Conservation (phyloP, 2,113 vertebrate genomes). For the Leucoraja erinaceus region DNA sequence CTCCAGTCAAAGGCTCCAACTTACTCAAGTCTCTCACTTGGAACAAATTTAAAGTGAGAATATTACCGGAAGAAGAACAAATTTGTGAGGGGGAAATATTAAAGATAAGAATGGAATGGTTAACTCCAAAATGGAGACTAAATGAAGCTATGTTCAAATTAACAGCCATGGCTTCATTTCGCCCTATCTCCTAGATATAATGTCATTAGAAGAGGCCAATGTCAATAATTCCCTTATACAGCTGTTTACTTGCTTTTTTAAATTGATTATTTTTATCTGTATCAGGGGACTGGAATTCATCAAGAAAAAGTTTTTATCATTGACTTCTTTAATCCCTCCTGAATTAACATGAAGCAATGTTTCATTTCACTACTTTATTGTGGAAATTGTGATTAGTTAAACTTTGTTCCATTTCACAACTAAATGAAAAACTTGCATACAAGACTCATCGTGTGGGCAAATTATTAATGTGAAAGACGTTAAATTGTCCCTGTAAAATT, state of each 20-base stretch:
- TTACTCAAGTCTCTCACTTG: not conserved
- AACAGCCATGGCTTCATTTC: not conserved
- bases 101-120: not conserved
- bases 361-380: not conserved
- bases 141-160: not conserved
- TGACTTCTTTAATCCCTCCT: not conserved
- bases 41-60: not conserved
- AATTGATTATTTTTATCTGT: not conserved
- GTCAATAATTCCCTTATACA: not conserved
- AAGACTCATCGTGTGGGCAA: not conserved
- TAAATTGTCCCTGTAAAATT: not conserved
- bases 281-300: not conserved
- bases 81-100: not conserved
- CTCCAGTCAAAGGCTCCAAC: not conserved
- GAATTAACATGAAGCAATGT: not conserved
- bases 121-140: not conserved
- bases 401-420: not conserved
- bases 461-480: not conserved
- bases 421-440: not conserved
- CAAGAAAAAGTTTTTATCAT: not conserved
- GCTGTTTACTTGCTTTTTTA: not conserved
- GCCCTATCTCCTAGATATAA: not conserved
- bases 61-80: not conserved
- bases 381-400: not conserved
- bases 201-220: not conserved